These are phyloP conservation scores for Lordiphosa collinella DNA, from an alignment of 1,140 invertebrate species.

Conservation along the genomic window DNA sequence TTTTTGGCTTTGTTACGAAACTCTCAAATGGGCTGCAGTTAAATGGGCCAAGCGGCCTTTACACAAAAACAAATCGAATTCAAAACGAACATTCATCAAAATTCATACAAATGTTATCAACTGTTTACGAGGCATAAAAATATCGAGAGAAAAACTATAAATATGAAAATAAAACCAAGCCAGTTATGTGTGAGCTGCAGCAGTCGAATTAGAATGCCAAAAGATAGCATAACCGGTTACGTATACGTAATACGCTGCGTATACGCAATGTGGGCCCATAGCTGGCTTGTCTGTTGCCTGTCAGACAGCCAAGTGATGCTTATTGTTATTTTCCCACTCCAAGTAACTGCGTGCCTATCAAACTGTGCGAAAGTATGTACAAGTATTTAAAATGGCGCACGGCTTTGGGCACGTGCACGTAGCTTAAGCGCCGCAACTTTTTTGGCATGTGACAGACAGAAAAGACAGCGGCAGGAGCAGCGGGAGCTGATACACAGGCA, in stretches of 20 bases:
- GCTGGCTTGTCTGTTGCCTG: slow-evolving; percentile 51
- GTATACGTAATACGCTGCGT: slow-evolving; percentile 34
- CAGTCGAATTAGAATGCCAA: slow-evolving; percentile 45
- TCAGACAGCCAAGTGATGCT: slow-evolving; percentile 45
- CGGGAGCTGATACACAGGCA: not conserved
- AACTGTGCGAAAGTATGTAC: slow-evolving; percentile 34
- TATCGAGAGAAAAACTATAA: not conserved
- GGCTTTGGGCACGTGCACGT: slow-evolving; percentile 3
- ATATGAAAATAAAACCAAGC: slow-evolving; percentile 4
- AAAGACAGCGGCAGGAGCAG: slow-evolving; percentile 19
- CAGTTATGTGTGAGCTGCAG: slow-evolving; percentile 34
- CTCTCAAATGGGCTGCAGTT: slow-evolving; percentile 17
- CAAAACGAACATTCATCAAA: slow-evolving; percentile 47
- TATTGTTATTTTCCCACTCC: slow-evolving; percentile 46
- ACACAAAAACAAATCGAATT: slow-evolving; percentile 26
- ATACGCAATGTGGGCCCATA: slow-evolving; percentile 19
- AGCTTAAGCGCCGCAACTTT: slow-evolving; percentile 30
- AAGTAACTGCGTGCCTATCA: slow-evolving; percentile 27
- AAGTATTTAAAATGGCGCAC: slow-evolving; percentile 52
- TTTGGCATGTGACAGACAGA: slow-evolving; percentile 50
- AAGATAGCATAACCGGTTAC: slow-evolving; percentile 22
- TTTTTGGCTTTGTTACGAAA: slow-evolving; percentile 29
- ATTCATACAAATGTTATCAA: slow-evolving; percentile 76
- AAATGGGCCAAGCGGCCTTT: slow-evolving; percentile 47
- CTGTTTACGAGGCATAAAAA: slow-evolving; percentile 72